Base-by-base conservation (phyloP, 2,797 vertebrate genomes). In the Gallinago nigripennis region DNA sequence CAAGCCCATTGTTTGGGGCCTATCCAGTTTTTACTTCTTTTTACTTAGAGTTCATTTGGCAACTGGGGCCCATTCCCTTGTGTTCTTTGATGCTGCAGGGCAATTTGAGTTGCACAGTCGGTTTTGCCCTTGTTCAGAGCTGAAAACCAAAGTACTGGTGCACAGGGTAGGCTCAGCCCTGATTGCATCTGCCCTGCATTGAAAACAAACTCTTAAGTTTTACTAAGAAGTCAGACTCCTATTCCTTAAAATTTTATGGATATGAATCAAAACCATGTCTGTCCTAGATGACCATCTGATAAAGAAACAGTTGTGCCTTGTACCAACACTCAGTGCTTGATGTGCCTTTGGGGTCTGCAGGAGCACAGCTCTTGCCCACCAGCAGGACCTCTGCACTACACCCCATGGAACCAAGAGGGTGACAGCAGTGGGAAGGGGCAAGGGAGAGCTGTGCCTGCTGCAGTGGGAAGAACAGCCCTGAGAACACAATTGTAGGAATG, bases 341-440 rank as follows among this genome's bases (percentile, higher is more conserved):
- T 60, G 27, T 48, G 19, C 46, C 48, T 24, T 2, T 1, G 30
- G 11, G 46, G 3, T 54, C 39, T 31, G 33, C 60, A 60, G 88
- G 41, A 80, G 82, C 18, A 28, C 13, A 31, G 27, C 24, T 30
- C 8, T 53, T 65, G 51, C 21, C 37, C 5, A 1, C 30, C 3
- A 11, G 20, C 65, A 53, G 53, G 58, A 35, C 24, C 21, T 65
- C 33, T 18, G n/a, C 24, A 3, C 8, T 11, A 11, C 30, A 20
- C n/a, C 12, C 24, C 1, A 2, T 0, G 2, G 41, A 18, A 60
- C 46, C 30, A 13, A 23, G 50, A 0, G 3, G 48, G 39, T 82
- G 57, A 17, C 50, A 11, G 12, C 11, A 31, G 23, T 73, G 53
- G 51, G 45, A 54, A 48, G 20, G 60, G 51, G 20, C 0, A 2